A percentile compares a stretch with the other conserved stretches of the same genome.
phyloP scores from a whole-genome alignment of 2,797 vertebrate genomes.

The Odontamblyopus rebecca region DNA sequence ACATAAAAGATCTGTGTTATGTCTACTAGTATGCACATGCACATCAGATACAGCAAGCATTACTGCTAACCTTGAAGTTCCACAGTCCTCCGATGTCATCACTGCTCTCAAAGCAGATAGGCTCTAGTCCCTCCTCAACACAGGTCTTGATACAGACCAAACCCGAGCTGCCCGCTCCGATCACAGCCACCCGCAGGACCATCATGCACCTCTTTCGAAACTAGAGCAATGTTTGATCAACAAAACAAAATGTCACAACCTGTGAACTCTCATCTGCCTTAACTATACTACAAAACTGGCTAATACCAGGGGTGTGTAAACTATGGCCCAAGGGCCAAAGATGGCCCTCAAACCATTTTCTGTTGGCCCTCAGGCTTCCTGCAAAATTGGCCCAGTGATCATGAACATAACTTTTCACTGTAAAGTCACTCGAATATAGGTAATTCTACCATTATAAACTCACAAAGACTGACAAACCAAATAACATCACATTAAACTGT shows the following conservation, averaged over 20 bases:
- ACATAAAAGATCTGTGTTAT: background rate
- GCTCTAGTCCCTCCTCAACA: conserved; percentile 84
- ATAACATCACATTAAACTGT: too few relatives aligned
- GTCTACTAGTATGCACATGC: background rate
- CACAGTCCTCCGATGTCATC: conserved; percentile 87
- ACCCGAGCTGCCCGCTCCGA: conserved; percentile 84
- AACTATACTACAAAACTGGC: too few relatives aligned
- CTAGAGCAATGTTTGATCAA: background rate
- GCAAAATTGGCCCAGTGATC: too few relatives aligned
- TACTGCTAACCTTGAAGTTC: conserved; percentile 83
- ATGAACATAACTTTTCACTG: too few relatives aligned
- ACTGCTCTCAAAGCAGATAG: conserved; percentile 86
- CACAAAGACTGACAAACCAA: too few relatives aligned
- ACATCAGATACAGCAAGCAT: background rate
- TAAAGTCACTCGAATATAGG: too few relatives aligned
- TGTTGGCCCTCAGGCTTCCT: too few relatives aligned
- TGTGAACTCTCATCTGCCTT: background rate
- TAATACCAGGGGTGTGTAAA: too few relatives aligned
- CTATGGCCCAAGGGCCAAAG: too few relatives aligned
- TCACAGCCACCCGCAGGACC: conserved; percentile 76
- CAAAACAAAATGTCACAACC: background rate
- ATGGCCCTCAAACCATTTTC: too few relatives aligned
- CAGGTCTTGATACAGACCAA: conserved; percentile 84
- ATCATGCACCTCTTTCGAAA: conserved; percentile 38
- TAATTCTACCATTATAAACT: too few relatives aligned